Evolutionary conservation across 2,888 invertebrate species (phyloP).

Genomic region (Andricus curvator): DNA sequence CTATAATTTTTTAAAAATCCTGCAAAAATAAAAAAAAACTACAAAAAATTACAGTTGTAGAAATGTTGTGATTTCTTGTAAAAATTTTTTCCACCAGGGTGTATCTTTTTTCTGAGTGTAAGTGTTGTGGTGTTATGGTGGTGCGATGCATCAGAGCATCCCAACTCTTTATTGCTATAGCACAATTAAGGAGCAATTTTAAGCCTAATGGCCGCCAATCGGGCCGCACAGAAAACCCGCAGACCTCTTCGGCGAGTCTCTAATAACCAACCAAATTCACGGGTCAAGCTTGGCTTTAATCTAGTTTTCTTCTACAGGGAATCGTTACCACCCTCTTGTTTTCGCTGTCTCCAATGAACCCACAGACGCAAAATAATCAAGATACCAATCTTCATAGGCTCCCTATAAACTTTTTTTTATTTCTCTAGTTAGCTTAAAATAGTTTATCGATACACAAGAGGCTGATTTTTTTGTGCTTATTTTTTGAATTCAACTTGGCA

Average conservation of each 20-base stretch:
- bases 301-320: constrained; percentile 53
- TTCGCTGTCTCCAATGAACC: constrained; percentile 26
- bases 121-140: constrained; percentile 47
- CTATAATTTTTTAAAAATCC: no score
- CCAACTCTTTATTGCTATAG: constrained; percentile 74
- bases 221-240: constrained; percentile 69
- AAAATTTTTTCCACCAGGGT: no score
- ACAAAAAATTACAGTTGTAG: no score
- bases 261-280: constrained; percentile 71
- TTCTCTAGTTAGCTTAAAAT: background rate
- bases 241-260: constrained; percentile 62
- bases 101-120: no score
- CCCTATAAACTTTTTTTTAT: background rate
- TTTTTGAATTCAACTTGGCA: no score
- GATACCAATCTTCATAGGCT: constrained; percentile 20
- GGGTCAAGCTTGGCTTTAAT: constrained; percentile 57
- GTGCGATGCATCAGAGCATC: constrained; percentile 73
- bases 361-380: constrained; percentile 37
- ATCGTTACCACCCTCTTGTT: constrained; percentile 34
- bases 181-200: constrained; percentile 77
- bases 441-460: background rate
- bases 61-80: no score
- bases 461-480: no score
- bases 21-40: no score
- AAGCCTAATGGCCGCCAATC: constrained; percentile 75